Percentiles rank a stretch among this genome's conserved stretches.
These are phyloP conservation scores for Peromyscus nudipes DNA, from an alignment of 2,797 vertebrate genomes.

Conservation along the genomic window DNA sequence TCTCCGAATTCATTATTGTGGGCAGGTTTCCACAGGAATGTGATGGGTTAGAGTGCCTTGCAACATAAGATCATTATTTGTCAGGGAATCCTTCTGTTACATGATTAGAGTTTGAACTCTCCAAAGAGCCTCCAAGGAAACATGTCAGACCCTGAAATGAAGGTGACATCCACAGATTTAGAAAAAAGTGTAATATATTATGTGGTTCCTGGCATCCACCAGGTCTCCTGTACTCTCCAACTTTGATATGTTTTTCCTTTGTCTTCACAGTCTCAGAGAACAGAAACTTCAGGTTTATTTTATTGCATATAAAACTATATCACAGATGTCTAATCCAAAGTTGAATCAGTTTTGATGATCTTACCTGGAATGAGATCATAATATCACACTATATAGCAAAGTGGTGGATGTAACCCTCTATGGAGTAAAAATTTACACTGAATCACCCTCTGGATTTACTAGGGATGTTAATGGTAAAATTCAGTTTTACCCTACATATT, in stretches of 20 bases:
- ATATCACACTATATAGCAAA: background rate
- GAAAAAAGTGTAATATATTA: background rate
- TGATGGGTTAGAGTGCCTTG: background rate
- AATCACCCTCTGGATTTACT: background rate
- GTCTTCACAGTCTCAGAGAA: background rate
- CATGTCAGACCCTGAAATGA: background rate
- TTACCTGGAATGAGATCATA: background rate
- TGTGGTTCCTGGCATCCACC: background rate
- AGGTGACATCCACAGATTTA: background rate
- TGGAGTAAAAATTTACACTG: background rate
- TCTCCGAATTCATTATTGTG: constrained; percentile 21
- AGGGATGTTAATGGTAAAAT: background rate
- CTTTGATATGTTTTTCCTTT: background rate
- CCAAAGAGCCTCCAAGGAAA: background rate
- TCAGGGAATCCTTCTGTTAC: background rate
- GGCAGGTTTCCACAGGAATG: background rate
- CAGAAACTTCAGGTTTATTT: background rate
- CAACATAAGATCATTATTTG: background rate
- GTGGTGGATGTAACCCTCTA: background rate
- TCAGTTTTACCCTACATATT: background rate
- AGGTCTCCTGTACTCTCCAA: background rate
- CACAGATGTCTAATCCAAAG: background rate
- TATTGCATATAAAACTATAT: background rate
- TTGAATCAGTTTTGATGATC: background rate
- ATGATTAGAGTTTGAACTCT: background rate